Percentiles rank a stretch among this genome's conserved stretches.
phyloP scores from a whole-genome alignment of 2,113 vertebrate genomes.

The Agapornis roseicollis region DNA sequence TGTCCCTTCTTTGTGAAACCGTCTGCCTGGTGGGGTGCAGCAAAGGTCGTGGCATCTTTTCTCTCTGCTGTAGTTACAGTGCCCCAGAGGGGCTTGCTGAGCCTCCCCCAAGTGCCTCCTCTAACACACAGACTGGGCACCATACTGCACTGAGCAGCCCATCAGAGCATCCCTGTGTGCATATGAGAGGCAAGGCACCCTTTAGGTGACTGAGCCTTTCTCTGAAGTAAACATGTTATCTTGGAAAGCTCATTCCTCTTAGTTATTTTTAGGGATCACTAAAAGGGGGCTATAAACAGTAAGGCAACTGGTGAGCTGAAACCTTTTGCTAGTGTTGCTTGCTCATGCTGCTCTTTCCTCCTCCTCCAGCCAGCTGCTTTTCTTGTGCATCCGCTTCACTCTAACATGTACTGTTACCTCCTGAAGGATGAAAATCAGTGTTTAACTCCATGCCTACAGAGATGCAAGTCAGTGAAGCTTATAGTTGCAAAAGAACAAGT shows the following conservation, averaged over 20 bases:
- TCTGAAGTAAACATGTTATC: neutral
- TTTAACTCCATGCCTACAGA: neutral
- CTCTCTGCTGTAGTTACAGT: neutral
- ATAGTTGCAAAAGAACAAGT: neutral
- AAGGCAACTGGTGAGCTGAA: neutral
- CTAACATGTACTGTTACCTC: neutral
- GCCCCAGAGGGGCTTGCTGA: neutral
- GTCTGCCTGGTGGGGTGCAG: neutral
- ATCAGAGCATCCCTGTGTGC: neutral
- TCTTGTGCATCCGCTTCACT: neutral
- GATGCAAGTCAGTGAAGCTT: neutral
- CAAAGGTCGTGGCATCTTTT: neutral
- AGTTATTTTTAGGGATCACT: neutral
- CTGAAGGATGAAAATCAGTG: neutral
- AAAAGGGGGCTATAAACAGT: neutral
- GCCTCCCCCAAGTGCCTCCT: neutral
- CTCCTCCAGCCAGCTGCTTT: neutral
- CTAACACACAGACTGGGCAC: neutral
- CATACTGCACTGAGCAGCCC: neutral
- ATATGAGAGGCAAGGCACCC: neutral
- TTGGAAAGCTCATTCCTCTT: neutral
- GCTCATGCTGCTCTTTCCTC: neutral
- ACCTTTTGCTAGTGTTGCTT: neutral
- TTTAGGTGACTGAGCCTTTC: neutral
- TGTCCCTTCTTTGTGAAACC: neutral